Percentiles rank a stretch among this genome's conserved stretches.
These are phyloP conservation scores for Pangasius larnaudii DNA, from an alignment of 2,797 vertebrate species.

Conservation along the genomic window DNA sequence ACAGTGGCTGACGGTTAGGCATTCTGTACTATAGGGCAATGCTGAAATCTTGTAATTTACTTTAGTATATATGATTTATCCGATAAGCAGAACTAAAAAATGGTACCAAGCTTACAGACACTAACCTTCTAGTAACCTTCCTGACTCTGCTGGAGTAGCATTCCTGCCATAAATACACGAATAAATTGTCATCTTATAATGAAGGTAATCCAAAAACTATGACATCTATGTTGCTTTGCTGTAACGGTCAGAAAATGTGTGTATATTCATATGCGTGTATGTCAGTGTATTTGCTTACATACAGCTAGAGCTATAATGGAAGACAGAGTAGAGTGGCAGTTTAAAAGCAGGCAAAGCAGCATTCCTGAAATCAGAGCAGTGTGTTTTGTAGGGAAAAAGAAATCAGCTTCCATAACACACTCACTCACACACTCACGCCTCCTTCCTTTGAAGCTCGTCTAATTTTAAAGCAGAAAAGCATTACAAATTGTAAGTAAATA, in stretches of 20 bases:
- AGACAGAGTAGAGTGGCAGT: neutral
- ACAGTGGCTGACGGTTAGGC: too few species aligned
- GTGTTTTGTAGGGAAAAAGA: constrained; percentile 1
- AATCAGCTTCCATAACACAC: constrained; percentile 20
- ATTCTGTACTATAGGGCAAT: too few species aligned
- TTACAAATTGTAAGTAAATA: neutral
- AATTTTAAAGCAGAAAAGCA: neutral
- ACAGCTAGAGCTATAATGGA: neutral
- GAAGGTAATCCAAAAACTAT: neutral
- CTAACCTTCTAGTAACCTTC: too few species aligned
- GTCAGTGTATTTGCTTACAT: neutral
- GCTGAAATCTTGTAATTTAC: too few species aligned
- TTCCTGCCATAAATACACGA: too few species aligned
- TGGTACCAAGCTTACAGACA: too few species aligned
- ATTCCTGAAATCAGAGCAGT: neutral
- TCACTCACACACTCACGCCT: neutral
- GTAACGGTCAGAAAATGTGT: neutral
- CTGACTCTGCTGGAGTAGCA: too few species aligned
- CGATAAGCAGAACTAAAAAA: too few species aligned
- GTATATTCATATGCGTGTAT: neutral
- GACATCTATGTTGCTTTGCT: neutral
- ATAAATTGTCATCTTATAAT: neutral
- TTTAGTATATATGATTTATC: too few species aligned
- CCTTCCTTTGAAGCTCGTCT: constrained; percentile 14
- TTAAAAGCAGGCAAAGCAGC: neutral